A percentile compares a stretch with the other conserved stretches of the same genome.
Evolutionary conservation across 2,888 invertebrate species (phyloP).

Genomic region (Aleiodes alternator): DNA sequence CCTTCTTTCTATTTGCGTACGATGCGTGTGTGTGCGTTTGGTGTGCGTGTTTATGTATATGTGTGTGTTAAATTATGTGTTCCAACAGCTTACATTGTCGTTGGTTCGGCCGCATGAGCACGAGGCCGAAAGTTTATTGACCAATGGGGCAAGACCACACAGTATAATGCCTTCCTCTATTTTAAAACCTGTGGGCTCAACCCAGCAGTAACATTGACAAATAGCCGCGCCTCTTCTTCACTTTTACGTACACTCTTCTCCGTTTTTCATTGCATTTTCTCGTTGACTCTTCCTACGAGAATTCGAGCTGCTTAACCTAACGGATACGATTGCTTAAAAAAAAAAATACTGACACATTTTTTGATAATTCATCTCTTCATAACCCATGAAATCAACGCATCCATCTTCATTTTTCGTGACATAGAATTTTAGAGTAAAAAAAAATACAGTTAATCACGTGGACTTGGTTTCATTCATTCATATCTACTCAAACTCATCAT

Average conservation of each 20-base stretch:
- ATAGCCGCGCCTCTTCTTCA: slow-evolving; percentile 39
- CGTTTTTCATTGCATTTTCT: slow-evolving; percentile 1
- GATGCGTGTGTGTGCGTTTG: slow-evolving; percentile 49
- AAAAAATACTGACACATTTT: not conserved
- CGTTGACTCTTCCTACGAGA: not conserved
- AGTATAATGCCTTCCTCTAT: slow-evolving; percentile 7
- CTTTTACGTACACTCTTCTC: slow-evolving; percentile 17
- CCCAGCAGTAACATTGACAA: slow-evolving; percentile 41
- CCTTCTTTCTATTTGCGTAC: slow-evolving; percentile 44
- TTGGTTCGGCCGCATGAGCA: slow-evolving; percentile 55
- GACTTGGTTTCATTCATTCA: slow-evolving; percentile 23
- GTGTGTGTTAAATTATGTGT: slow-evolving; percentile 55
- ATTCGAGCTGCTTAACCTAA: slow-evolving; percentile 11
- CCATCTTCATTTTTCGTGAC: slow-evolving; percentile 7
- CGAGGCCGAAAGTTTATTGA: slow-evolving; percentile 64
- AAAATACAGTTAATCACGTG: slow-evolving; percentile 27
- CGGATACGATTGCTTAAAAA: not conserved
- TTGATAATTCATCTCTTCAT: not conserved
- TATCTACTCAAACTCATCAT: slow-evolving; percentile 42
- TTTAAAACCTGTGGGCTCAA: slow-evolving; percentile 17
- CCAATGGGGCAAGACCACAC: slow-evolving; percentile 59
- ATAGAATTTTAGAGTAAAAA: slow-evolving; percentile 15
- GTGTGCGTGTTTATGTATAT: slow-evolving; percentile 47
- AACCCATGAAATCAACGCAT: not conserved
- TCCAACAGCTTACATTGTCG: slow-evolving; percentile 42